Evolutionary conservation across 2,113 vertebrate genomes (phyloP).

Genomic region (Nipponia nippon): DNA sequence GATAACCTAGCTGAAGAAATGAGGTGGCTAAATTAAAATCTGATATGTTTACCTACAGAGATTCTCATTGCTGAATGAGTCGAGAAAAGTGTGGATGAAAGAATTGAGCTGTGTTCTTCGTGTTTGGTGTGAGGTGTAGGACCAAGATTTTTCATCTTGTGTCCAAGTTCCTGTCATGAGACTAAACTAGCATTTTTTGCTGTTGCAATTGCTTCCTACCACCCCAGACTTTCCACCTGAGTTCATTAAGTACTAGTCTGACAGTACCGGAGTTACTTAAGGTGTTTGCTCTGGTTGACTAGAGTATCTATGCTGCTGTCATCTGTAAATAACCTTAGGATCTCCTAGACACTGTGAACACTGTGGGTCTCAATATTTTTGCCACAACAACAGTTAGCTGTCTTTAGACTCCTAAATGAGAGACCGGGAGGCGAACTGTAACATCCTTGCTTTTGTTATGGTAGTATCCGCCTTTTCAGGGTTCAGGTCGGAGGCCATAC

Average conservation of each 20-base stretch:
- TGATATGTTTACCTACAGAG: not conserved
- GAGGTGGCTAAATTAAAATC: not conserved
- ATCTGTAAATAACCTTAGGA: not conserved
- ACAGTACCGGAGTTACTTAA: not conserved
- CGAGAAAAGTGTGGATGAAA: not conserved
- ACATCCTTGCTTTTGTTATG: not conserved
- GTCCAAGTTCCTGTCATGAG: not conserved
- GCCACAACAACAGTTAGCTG: not conserved
- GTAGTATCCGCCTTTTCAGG: not conserved
- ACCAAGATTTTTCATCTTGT: not conserved
- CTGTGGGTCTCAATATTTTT: not conserved
- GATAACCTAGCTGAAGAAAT: not conserved
- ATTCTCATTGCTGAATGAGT: not conserved
- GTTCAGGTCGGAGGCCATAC: not conserved
- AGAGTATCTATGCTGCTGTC: not conserved
- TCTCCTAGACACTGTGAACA: not conserved
- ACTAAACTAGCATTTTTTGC: not conserved
- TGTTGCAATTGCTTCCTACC: not conserved
- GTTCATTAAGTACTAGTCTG: not conserved
- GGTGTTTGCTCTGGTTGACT: not conserved
- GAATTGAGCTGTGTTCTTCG: not conserved
- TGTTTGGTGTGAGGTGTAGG: not conserved
- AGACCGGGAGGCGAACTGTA: not conserved
- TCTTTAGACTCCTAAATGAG: not conserved
- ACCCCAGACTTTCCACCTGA: not conserved